phyloP scores from a whole-genome alignment of 2,888 invertebrate genomes.

The Emmelina monodactyla region DNA sequence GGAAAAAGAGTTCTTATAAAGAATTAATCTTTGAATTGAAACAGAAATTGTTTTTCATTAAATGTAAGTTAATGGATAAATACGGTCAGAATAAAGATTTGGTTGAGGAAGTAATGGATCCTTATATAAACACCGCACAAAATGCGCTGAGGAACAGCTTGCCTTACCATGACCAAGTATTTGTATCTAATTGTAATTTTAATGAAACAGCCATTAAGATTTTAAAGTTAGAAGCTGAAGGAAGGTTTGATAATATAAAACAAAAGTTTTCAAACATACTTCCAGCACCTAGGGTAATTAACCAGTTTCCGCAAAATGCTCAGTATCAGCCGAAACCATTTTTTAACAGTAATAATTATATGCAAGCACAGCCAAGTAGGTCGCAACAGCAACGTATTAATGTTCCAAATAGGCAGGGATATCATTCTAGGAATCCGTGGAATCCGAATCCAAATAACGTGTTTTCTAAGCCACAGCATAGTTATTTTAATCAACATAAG shows the following conservation, averaged over 20 bases:
- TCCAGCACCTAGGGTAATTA: conserved; percentile 8
- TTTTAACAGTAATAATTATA: too few species aligned
- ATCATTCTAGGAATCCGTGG: too few species aligned
- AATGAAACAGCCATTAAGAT: conserved; percentile 8
- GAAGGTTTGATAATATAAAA: conserved; percentile 10
- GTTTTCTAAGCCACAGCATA: too few species aligned
- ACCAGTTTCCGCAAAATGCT: not conserved
- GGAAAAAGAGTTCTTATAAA: conserved; percentile 4
- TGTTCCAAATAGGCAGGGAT: too few species aligned
- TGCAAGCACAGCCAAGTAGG: too few species aligned
- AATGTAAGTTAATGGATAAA: conserved; percentile 10
- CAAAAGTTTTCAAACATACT: conserved; percentile 10
- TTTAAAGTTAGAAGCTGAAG: conserved; percentile 12
- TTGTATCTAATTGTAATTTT: conserved; percentile 11
- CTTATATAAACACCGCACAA: conserved; percentile 4
- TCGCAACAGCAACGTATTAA: too few species aligned
- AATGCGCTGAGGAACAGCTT: conserved; percentile 12
- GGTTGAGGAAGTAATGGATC: not conserved
- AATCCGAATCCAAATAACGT: too few species aligned
- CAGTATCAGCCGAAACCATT: too few species aligned
- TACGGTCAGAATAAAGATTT: conserved; percentile 3
- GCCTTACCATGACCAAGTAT: conserved; percentile 11
- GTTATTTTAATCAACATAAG: too few species aligned
- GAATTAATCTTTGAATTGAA: conserved; percentile 12
- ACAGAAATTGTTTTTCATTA: too few species aligned